Base-by-base conservation (phyloP, 2,888 invertebrate species). In the Nomada fucata region DNA sequence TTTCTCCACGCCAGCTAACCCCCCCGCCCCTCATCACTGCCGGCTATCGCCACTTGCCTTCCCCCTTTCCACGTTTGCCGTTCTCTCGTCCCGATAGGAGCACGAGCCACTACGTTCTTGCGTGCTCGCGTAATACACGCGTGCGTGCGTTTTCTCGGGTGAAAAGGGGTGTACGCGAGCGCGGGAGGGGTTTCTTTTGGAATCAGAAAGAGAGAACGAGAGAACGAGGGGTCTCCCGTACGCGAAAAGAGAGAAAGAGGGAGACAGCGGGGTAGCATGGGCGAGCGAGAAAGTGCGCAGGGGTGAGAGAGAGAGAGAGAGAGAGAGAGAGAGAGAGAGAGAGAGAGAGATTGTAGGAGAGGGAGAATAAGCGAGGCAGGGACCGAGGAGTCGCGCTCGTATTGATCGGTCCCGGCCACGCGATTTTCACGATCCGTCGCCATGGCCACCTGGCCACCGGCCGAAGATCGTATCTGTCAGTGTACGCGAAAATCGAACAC, bases 381-480 rank as follows among this genome's bases (percentile, higher is more conserved):
- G 86, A 87, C 82, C 82, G 88, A 88, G 86, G 83, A 87, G 87
- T 86, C 89, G 91, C 88, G 90, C 90, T 90, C 83, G 92, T 93
- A 93, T 93, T 93, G 93, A 93, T 93, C 93, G 93, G 88, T 89
- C 91, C 90, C 90, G 89, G 92, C 92, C 92, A 91, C 92, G 92
- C 92, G 93, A 93, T 93, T 93, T 93, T 93, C 92, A 92, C 89
- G 92, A 93, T 93, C 91, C 93, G 93, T 93, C 93, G 93, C 92
- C 93, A 93, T 93, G 93, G 93, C 92, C 93, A 93, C 93, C 93
- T 93, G 92, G 91, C 90, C 88, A 89, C 88, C 90, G 91, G 91
- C 91, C 89, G 90, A 91, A 92, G 93, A 93, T 93, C 90, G 87
- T 92, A 92, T 93, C 91, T 92, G 88, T 79, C 87, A 83, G 42